Evolutionary conservation across 2,797 vertebrate species (phyloP).

Genomic region (Hemibagrus guttatus): DNA sequence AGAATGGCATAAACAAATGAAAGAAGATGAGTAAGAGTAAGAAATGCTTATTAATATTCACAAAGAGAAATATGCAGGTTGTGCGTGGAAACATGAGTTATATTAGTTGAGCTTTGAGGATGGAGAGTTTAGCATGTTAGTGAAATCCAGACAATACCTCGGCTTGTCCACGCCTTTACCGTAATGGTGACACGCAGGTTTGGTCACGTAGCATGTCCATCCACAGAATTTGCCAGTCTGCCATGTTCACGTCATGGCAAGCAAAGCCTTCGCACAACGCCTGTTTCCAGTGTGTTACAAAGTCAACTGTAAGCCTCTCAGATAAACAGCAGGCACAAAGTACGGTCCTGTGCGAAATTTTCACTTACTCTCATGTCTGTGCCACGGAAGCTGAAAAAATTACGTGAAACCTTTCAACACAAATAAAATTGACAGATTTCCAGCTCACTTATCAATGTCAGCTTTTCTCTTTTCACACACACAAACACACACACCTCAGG

Average conservation of each 20-base stretch:
- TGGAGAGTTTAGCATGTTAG: background rate
- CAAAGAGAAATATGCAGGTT: background rate
- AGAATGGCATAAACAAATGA: background rate
- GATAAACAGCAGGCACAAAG: background rate
- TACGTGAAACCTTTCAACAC: background rate
- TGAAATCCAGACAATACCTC: background rate
- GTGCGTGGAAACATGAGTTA: background rate
- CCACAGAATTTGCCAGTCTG: background rate
- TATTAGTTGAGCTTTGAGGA: background rate
- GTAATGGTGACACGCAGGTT: background rate
- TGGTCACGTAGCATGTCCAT: background rate
- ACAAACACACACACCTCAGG: background rate
- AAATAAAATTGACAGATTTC: background rate
- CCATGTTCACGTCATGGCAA: background rate
- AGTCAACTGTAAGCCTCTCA: background rate
- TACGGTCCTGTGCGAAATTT: background rate
- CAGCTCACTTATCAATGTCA: background rate
- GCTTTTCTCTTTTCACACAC: too few species aligned
- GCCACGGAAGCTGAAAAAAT: background rate
- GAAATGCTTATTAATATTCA: background rate
- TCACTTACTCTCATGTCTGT: background rate
- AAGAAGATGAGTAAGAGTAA: background rate
- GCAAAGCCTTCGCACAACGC: background rate
- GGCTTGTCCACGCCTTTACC: background rate
- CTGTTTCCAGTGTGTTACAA: background rate